Conservation (phyloP, 1,140 invertebrate genomes). For the Eulimnadia texana region DNA sequence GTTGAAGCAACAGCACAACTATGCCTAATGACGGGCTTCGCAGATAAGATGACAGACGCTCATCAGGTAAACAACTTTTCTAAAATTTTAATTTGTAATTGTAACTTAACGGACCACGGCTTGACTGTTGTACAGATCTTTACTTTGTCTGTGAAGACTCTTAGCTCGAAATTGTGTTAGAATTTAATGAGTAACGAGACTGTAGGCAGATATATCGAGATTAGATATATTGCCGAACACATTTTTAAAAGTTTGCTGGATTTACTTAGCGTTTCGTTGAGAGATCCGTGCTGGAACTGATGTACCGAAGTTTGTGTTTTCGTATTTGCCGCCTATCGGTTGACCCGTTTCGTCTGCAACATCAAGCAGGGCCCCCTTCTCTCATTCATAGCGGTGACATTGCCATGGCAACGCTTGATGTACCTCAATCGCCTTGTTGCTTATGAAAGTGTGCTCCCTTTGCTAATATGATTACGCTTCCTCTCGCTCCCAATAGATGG, state of each 20-base stretch:
- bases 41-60: slow-evolving; percentile 12
- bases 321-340: not conserved
- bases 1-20: not conserved
- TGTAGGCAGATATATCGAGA: no score
- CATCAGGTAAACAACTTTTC: slow-evolving; percentile 5
- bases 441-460: not conserved
- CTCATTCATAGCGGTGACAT: not conserved
- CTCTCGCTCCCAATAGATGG: not conserved
- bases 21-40: slow-evolving; percentile 11
- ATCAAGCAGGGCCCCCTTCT: not conserved
- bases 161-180: no score
- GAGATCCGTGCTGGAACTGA: not conserved
- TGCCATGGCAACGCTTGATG: not conserved
- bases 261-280: not conserved
- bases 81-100: not conserved
- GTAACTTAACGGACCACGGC: not conserved
- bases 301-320: not conserved
- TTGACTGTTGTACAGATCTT: not conserved
- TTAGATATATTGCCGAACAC: no score
- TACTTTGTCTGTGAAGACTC: not conserved
- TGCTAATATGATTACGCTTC: not conserved
- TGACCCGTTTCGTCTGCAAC: not conserved
- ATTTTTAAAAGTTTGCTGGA: not conserved
- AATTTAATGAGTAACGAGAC: no score
- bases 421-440: not conserved